phyloP scores from a whole-genome alignment of 2,797 vertebrate genomes.

The Gymnothorax reevesii region DNA sequence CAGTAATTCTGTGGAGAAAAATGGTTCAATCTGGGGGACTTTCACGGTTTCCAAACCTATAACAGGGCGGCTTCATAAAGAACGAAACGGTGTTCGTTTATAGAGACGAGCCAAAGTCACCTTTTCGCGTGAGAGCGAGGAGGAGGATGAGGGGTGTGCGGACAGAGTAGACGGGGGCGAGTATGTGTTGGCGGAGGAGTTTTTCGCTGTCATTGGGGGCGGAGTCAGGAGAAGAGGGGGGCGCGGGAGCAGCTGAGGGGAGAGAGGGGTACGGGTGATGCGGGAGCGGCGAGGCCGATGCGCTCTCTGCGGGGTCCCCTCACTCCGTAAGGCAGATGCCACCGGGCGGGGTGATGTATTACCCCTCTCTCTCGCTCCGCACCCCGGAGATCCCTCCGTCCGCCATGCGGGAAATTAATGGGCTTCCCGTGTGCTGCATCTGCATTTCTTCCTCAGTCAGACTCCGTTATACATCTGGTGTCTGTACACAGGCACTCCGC shows the following conservation, averaged over 20 bases:
- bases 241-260: not conserved
- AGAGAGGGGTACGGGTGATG: not conserved
- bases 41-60: too few relatives aligned
- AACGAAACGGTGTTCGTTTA: too few relatives aligned
- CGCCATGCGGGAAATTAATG: conserved; percentile 64
- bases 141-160: not conserved
- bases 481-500: conserved; percentile 11
- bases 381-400: conserved; percentile 35
- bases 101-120: too few relatives aligned
- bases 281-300: not conserved
- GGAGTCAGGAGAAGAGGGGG: not conserved
- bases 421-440: conserved; percentile 64
- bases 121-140: not conserved
- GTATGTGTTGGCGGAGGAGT: not conserved
- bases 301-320: conserved; percentile 3
- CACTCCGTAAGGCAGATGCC: conserved; percentile 53
- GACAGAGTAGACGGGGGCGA: not conserved
- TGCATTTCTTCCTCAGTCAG: conserved; percentile 61
- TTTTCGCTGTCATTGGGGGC: not conserved
- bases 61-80: too few relatives aligned
- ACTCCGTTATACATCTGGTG: conserved; percentile 52
- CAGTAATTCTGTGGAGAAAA: too few relatives aligned
- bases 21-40: too few relatives aligned
- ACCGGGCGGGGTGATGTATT: conserved; percentile 60
- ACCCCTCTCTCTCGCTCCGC: conserved; percentile 45